A percentile compares a stretch with the other conserved stretches of the same genome.
Conservation (phyloP, 2,888 invertebrate genomes). For the Philhelius pedissequus region DNA sequence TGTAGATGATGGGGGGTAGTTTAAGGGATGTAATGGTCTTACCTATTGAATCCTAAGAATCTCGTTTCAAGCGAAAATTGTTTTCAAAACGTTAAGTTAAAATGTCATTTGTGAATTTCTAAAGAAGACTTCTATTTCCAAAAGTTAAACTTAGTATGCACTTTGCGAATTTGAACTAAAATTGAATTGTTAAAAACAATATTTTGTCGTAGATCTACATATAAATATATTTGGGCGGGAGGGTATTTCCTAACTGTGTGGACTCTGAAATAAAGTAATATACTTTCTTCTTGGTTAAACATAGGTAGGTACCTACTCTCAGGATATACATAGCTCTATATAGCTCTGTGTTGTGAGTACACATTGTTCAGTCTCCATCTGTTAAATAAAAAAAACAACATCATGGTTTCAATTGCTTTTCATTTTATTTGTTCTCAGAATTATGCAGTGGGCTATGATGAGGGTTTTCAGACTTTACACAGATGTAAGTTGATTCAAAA, state of each 20-base stretch:
- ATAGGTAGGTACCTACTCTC: no score
- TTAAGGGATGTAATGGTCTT: background rate
- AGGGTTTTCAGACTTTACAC: no score
- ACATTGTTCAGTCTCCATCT: background rate
- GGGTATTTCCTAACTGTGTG: background rate
- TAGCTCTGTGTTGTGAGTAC: background rate
- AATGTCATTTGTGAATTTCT: background rate
- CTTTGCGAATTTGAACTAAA: slow-evolving; percentile 4
- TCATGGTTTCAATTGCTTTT: background rate
- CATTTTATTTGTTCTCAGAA: background rate
- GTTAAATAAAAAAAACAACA: no score
- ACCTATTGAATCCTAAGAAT: background rate
- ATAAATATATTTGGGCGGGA: no score
- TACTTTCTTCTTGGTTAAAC: background rate
- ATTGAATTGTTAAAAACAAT: slow-evolving; percentile 23
- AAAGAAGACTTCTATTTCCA: background rate
- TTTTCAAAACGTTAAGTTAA: background rate
- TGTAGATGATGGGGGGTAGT: background rate
- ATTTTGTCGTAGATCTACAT: background rate
- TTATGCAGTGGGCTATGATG: rapidly evolving
- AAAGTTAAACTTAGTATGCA: slow-evolving; percentile 1
- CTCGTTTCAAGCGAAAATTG: background rate
- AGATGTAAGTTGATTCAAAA: no score
- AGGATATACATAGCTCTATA: background rate
- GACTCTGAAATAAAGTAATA: background rate